These are phyloP conservation scores for Aix galericulata DNA, from an alignment of 2,113 vertebrate genomes.

Conservation along the genomic window DNA sequence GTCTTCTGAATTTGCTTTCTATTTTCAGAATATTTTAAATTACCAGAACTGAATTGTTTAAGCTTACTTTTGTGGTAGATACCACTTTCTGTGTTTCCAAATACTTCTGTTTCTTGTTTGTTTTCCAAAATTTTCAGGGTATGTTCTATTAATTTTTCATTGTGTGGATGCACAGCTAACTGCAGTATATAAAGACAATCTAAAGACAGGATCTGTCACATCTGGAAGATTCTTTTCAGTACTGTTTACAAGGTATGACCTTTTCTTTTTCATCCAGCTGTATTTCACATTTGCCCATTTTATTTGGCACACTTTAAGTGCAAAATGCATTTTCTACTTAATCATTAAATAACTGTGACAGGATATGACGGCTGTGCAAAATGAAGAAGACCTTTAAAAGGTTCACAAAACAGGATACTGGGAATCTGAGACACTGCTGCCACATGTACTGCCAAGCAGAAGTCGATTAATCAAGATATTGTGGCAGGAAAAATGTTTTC, in stretches of 20 bases:
- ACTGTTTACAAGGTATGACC: background rate
- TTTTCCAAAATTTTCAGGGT: constrained; percentile 20
- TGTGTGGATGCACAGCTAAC: constrained; percentile 24
- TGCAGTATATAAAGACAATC: constrained; percentile 46
- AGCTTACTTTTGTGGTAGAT: background rate
- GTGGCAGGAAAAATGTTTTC: constrained; percentile 1
- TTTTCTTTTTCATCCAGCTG: constrained; percentile 1
- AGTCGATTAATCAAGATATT: background rate
- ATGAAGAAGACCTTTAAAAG: background rate
- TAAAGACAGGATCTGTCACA: constrained; percentile 24
- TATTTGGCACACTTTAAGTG: background rate
- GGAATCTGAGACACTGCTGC: background rate
- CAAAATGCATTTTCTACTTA: constrained; percentile 12
- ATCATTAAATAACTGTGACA: background rate
- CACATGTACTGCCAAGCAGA: background rate
- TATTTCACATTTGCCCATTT: background rate
- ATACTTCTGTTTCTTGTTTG: background rate
- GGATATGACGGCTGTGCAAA: constrained; percentile 6
- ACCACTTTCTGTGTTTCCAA: background rate
- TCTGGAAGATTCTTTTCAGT: constrained; percentile 22
- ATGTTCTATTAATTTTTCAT: constrained; percentile 36
- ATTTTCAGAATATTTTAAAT: background rate
- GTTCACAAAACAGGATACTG: background rate
- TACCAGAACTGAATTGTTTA: background rate
- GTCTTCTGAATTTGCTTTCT: background rate